These are phyloP conservation scores for Prolemur simus DNA, from an alignment of 2,113 vertebrate species.

Conservation along the genomic window DNA sequence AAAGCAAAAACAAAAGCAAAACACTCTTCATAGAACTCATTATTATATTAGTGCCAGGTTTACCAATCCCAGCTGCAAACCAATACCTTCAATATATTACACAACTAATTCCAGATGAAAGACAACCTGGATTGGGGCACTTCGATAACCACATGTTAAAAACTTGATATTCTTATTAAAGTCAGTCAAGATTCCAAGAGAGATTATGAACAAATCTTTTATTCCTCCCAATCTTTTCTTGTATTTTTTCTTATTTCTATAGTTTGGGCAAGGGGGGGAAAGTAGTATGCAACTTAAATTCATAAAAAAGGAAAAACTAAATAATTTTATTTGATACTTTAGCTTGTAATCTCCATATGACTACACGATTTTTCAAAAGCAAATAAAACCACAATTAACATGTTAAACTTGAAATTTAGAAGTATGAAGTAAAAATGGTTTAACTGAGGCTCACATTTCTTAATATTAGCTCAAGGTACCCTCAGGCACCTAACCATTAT, in stretches of 20 bases:
- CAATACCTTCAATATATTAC: background rate
- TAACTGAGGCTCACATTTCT: constrained; percentile 66
- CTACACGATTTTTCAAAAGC: constrained; percentile 6
- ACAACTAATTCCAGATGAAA: background rate
- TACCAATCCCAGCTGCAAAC: background rate
- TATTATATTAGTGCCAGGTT: background rate
- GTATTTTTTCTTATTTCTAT: background rate
- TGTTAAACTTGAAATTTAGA: constrained; percentile 58
- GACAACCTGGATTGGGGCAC: background rate
- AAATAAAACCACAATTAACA: constrained; percentile 49
- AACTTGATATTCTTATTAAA: background rate
- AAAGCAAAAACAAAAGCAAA: background rate
- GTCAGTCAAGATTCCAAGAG: background rate
- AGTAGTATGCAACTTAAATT: background rate
- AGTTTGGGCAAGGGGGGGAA: background rate
- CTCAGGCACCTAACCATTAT: constrained; percentile 70
- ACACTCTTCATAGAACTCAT: background rate
- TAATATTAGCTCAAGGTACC: constrained; percentile 62
- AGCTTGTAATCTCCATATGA: background rate
- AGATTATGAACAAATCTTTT: background rate
- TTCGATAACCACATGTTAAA: background rate
- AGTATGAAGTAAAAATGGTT: constrained; percentile 71
- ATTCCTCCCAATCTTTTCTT: background rate
- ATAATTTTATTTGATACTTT: background rate
- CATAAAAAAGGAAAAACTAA: background rate